Percentiles rank a stretch among this genome's conserved stretches.
phyloP scores from a whole-genome alignment of 2,797 vertebrate species.

The Helostoma temminkii region DNA sequence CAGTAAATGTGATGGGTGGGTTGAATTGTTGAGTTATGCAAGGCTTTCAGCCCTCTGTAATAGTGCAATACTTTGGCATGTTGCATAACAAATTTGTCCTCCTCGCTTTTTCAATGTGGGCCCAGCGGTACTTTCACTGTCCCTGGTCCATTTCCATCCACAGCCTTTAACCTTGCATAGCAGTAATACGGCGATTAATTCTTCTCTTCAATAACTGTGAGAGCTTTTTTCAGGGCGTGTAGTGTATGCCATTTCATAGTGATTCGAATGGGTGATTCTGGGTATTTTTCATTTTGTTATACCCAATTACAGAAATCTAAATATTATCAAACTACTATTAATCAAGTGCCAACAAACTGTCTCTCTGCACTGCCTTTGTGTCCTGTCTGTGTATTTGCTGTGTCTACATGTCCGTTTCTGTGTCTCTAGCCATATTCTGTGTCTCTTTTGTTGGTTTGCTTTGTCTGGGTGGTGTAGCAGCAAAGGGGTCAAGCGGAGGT shows the following conservation, averaged over 20 bases:
- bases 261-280: slow-evolving; percentile 48
- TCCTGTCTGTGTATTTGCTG: not conserved
- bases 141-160: slow-evolving; percentile 68
- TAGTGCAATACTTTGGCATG: slow-evolving; percentile 64
- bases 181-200: slow-evolving; percentile 55
- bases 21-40: slow-evolving; percentile 80
- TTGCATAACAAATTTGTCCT: slow-evolving; percentile 74
- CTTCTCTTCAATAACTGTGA: slow-evolving; percentile 63
- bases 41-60: slow-evolving; percentile 77
- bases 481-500: slow-evolving; percentile 10
- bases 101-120: slow-evolving; percentile 54
- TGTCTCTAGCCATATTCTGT: slow-evolving; percentile 3
- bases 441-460: slow-evolving; percentile 2
- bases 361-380: not conserved
- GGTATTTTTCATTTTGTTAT: slow-evolving; percentile 14
- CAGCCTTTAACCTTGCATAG: slow-evolving; percentile 56
- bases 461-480: not conserved
- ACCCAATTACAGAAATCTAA: slow-evolving; percentile 18
- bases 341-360: not conserved
- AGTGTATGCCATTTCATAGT: slow-evolving; percentile 39
- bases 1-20: slow-evolving; percentile 78
- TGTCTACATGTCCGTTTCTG: slow-evolving; percentile 5
- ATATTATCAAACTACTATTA: slow-evolving; percentile 19
- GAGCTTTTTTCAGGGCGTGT: slow-evolving; percentile 37
- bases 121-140: slow-evolving; percentile 62